Evolutionary conservation across 2,888 invertebrate species (phyloP).

Genomic region (Strigamia transsilvanica): DNA sequence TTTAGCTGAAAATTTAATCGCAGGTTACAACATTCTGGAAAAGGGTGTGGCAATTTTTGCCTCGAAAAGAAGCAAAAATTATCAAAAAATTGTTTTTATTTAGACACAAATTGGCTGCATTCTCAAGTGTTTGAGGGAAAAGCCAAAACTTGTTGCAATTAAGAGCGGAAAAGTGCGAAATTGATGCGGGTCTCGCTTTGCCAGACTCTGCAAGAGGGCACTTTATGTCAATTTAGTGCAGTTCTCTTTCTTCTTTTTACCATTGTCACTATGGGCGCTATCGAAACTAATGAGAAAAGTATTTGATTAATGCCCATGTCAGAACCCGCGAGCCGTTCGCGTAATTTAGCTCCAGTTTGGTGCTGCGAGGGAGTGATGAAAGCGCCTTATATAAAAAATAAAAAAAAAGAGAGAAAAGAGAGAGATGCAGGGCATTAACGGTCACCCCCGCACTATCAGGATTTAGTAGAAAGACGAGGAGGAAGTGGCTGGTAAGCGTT

Average conservation of each 20-base stretch:
- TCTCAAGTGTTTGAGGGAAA: not conserved
- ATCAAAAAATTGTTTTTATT: no score
- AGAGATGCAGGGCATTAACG: not conserved
- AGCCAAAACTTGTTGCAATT: not conserved
- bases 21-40: no score
- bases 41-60: not conserved
- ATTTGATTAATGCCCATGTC: conserved; percentile 50
- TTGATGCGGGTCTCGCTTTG: not conserved
- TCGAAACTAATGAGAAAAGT: conserved; percentile 50
- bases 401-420: not conserved
- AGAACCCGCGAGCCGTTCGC: conserved; percentile 28
- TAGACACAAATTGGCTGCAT: not conserved
- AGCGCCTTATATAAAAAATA: not conserved
- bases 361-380: not conserved
- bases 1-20: no score
- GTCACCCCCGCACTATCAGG: conserved; percentile 7
- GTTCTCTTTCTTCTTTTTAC: conserved; percentile 4
- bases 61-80: not conserved
- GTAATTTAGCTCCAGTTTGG: conserved; percentile 25
- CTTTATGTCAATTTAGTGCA: conserved; percentile 51
- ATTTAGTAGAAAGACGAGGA: not conserved
- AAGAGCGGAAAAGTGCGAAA: not conserved
- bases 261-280: conserved; percentile 19
- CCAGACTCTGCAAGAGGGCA: not conserved
- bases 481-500: not conserved